Percentiles rank a stretch among this genome's conserved stretches.
Evolutionary conservation across 2,888 invertebrate genomes (phyloP).

Genomic region (Pycnomerus fuliginosus): DNA sequence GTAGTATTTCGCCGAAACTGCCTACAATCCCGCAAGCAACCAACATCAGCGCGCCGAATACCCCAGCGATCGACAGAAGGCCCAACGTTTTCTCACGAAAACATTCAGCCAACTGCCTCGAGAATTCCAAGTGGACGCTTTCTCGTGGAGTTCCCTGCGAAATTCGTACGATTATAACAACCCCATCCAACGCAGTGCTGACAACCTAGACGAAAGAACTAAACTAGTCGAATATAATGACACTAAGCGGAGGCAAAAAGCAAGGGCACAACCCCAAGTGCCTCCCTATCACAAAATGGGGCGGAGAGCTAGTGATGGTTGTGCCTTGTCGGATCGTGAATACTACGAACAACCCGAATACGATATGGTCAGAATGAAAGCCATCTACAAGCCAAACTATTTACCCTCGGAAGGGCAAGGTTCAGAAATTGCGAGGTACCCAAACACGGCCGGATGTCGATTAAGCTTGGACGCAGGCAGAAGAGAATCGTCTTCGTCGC

Average conservation of each 20-base stretch:
- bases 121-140: conserved; percentile 51
- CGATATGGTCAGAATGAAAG: conserved; percentile 31
- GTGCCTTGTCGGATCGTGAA: conserved; percentile 44
- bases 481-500: conserved; percentile 60
- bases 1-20: conserved; percentile 87
- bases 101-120: conserved; percentile 28
- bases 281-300: conserved; percentile 51
- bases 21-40: conserved; percentile 75
- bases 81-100: conserved; percentile 38
- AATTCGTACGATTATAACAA: conserved; percentile 43
- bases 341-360: conserved; percentile 23
- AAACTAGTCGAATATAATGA: conserved; percentile 38
- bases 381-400: conserved; percentile 34
- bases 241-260: conserved; percentile 40
- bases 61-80: conserved; percentile 35
- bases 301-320: conserved; percentile 58
- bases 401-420: conserved; percentile 27
- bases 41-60: conserved; percentile 51
- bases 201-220: conserved; percentile 24
- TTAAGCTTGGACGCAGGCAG: conserved; percentile 56
- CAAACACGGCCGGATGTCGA: conserved; percentile 50
- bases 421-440: conserved; percentile 25
- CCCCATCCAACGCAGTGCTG: conserved; percentile 30
- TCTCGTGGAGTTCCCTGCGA: conserved; percentile 53
- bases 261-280: conserved; percentile 52